These are phyloP conservation scores for Jacana jacana DNA, from an alignment of 2,113 vertebrate genomes.

Conservation along the genomic window DNA sequence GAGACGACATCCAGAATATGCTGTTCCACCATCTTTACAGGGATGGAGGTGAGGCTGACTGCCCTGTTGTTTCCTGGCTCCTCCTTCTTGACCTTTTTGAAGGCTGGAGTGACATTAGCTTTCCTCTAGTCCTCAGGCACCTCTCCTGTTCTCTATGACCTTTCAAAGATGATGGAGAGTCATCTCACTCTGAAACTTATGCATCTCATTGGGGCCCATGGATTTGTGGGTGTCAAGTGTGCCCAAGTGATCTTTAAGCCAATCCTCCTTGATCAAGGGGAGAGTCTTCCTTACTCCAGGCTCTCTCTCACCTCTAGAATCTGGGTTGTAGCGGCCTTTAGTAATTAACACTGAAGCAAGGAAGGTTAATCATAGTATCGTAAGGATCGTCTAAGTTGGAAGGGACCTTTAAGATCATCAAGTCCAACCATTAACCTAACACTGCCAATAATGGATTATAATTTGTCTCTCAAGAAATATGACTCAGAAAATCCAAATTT, in stretches of 20 bases:
- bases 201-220: not conserved
- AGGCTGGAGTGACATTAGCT: not conserved
- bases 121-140: not conserved
- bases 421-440: not conserved
- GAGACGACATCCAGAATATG: not conserved
- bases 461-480: not conserved
- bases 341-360: not conserved
- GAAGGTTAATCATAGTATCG: not conserved
- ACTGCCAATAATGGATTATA: not conserved
- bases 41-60: not conserved
- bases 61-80: not conserved
- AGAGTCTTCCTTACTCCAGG: not conserved
- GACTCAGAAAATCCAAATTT: not conserved
- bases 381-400: not conserved
- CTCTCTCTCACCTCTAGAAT: not conserved
- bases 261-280: not conserved
- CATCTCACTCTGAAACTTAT: not conserved
- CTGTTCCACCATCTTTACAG: not conserved
- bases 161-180: not conserved
- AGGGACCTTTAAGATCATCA: not conserved
- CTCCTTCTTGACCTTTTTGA: not conserved
- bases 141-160: not conserved
- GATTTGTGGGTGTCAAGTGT: not conserved
- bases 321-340: not conserved
- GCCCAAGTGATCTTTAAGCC: not conserved